Evolutionary conservation across 2,113 vertebrate genomes (phyloP).

Genomic region (Cyphomyrus discorhynchus): DNA sequence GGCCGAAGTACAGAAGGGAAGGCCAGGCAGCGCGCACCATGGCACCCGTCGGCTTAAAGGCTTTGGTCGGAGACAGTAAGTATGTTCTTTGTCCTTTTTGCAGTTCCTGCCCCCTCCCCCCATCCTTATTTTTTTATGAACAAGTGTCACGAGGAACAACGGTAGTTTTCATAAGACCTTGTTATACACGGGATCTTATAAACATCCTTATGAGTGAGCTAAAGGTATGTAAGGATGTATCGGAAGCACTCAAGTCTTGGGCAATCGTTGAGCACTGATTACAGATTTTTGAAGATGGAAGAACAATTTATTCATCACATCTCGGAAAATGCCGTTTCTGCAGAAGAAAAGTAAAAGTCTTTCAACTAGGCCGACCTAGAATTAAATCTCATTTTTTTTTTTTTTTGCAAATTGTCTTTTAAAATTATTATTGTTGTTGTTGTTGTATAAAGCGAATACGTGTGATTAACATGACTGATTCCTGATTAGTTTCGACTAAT

Average conservation of each 20-base stretch:
- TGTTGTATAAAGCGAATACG: not conserved
- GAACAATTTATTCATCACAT: not conserved
- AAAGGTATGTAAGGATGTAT: not conserved
- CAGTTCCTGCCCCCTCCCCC: not conserved
- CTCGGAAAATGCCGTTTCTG: not conserved
- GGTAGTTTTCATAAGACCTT: not conserved
- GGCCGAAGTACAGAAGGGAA: not conserved
- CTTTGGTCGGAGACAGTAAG: conserved; percentile 85
- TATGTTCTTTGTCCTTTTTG: not conserved
- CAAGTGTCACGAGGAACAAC: not conserved
- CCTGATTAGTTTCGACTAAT: not conserved
- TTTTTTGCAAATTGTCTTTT: not conserved
- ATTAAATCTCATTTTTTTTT: not conserved
- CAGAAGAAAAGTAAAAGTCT: not conserved
- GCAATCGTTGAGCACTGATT: not conserved
- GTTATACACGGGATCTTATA: not conserved
- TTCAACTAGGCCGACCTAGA: not conserved
- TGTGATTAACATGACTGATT: not conserved
- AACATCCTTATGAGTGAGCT: not conserved
- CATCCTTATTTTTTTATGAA: not conserved
- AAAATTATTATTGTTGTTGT: not conserved
- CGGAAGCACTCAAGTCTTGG: not conserved
- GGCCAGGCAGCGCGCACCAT: conserved; percentile 48
- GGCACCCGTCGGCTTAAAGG: conserved; percentile 80
- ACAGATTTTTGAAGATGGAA: not conserved